A percentile compares a stretch with the other conserved stretches of the same genome.
Evolutionary conservation across 1,140 invertebrate species (phyloP).

Genomic region (Laodelphax striatellus): DNA sequence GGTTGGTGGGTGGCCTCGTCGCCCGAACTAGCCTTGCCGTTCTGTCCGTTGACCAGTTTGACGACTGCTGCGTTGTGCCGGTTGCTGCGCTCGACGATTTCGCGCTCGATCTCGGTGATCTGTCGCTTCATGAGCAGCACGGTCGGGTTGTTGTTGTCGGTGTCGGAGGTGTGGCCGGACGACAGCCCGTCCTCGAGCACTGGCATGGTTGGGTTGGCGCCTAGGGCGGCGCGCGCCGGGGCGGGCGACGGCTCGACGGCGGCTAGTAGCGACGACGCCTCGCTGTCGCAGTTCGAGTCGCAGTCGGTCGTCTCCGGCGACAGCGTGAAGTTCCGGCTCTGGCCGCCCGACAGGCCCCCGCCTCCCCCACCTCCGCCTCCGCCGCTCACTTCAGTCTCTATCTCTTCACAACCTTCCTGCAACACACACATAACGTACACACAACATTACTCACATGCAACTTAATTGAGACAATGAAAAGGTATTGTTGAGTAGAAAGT

Average conservation of each 20-base stretch:
- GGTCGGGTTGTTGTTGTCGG: constrained; percentile 69
- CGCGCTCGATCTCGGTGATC: constrained; percentile 59
- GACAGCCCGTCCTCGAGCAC: constrained; percentile 89
- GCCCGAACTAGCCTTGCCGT: constrained; percentile 3
- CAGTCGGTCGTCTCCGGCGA: constrained; percentile 94
- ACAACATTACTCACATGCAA: not conserved
- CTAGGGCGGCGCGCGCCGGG: constrained; percentile 40
- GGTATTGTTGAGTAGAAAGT: too few relatives aligned
- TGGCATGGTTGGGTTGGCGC: constrained; percentile 60
- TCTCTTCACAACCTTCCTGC: constrained; percentile 18
- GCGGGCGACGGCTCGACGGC: constrained; percentile 24
- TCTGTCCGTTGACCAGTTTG: not conserved
- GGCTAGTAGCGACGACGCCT: constrained; percentile 24
- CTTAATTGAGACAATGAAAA: too few relatives aligned
- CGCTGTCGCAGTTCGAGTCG: constrained; percentile 63
- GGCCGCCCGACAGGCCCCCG: constrained; percentile 4
- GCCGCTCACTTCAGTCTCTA: constrained; percentile 19
- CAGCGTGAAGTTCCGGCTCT: constrained; percentile 63
- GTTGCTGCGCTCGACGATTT: constrained; percentile 46
- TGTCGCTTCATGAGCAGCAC: constrained; percentile 57
- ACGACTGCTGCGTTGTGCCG: not conserved
- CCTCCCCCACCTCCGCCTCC: constrained; percentile 10
- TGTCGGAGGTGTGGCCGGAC: constrained; percentile 83
- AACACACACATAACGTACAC: not conserved
- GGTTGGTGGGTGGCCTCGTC: constrained; percentile 10